Evolutionary conservation across 1,140 invertebrate species (phyloP), one percentile per base, ranked within the genome.

Genomic region (Onthophagus taurus): DNA sequence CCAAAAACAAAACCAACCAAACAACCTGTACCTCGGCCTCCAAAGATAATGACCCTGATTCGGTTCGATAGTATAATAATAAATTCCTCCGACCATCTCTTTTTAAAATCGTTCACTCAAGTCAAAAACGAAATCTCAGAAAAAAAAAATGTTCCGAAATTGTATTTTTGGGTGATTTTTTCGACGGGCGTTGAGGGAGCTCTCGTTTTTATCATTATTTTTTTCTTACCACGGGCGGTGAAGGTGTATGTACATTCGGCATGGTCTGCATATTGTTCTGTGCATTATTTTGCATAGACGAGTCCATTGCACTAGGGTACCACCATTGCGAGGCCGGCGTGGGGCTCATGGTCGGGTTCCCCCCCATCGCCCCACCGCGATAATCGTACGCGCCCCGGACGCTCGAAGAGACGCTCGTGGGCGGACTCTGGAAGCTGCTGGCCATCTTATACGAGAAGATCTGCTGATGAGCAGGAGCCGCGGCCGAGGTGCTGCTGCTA

Each of bases 391-490:
- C n/a, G 44, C 67, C 63, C 44, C 58, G 50, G 47, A 50, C 55
- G 38, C 47, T 51, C 24, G 67, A 66, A 50, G 67, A 67, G 26
- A 68, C 66, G 50, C 64, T 66, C 50, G 75, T 75, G 49, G 71
- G 71, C 58, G 75, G 76, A 61, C 80, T 82, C 51, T 83, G 78
- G 70, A 84, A 83, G 59, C 78, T 80, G 59, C 78, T 80, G 60
- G 82, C 79, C 82, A 86, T 85, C 72, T 86, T 87, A 68, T 87
- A 87, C 46, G 79, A 78, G 61, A 85, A 85, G 48, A 85, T 71
- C 62, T 85, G 83, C 60, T 85, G 82, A 37, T 77, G 76, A 11
- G 70, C 65, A 34, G 71, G 67, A 21, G 74, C 77, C n/a, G n/a
- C n/a, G 33, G 78, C 69, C 9, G 72, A 72, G 39, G 72, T 74